Conservation (phyloP, 2,797 vertebrate species). For the Pteronotus mesoamericanus region DNA sequence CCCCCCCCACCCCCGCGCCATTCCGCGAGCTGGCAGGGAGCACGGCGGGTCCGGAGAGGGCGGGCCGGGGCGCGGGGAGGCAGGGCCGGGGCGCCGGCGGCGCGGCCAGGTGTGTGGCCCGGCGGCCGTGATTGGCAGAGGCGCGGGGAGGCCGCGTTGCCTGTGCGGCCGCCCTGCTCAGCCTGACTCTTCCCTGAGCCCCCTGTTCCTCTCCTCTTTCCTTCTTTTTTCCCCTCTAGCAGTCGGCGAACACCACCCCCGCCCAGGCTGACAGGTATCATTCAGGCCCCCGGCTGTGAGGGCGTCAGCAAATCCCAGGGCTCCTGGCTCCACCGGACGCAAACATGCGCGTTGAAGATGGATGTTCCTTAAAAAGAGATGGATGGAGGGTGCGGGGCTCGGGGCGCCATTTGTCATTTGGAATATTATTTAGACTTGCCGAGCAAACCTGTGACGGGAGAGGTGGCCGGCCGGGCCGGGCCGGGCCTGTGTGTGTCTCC, state of each 20-base stretch:
- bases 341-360: conserved; percentile 94
- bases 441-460: conserved; percentile 99
- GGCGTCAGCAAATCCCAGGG: conserved; percentile 93
- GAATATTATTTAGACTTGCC: conserved; percentile 99
- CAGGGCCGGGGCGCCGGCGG: background rate
- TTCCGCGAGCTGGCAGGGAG: conserved; percentile 7
- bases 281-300: conserved; percentile 88
- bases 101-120: background rate
- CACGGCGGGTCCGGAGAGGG: conserved; percentile 38
- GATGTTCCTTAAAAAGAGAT: conserved; percentile 99
- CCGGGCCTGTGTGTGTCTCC: conserved; percentile 89
- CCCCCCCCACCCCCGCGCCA: conserved; percentile 57
- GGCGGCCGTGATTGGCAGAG: conserved; percentile 65
- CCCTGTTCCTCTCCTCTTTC: background rate
- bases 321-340: conserved; percentile 93
- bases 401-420: conserved; percentile 97
- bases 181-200: background rate
- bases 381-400: conserved; percentile 97
- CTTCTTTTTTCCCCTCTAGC: background rate
- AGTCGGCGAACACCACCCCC: background rate
- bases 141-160: conserved; percentile 43
- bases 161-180: conserved; percentile 48
- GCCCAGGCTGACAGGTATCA: conserved; percentile 90
- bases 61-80: background rate
- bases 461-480: conserved; percentile 92